phyloP scores from a whole-genome alignment of 2,888 invertebrate species.

The Sminthurides aquaticus region DNA sequence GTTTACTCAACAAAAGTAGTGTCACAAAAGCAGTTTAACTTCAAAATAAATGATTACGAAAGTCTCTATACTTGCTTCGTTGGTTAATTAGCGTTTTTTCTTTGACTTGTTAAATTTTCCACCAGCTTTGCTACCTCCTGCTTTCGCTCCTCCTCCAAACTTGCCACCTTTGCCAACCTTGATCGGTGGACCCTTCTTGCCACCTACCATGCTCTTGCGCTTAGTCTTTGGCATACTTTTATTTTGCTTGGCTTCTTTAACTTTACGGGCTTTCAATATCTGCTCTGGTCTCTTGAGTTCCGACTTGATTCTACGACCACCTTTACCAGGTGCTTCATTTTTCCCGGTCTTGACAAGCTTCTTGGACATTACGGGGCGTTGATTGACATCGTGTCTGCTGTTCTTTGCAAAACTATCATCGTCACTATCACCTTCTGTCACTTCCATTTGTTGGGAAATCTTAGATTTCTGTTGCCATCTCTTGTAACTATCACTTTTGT shows the following conservation, averaged over 20 bases:
- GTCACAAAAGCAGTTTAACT: no score
- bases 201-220: conserved; percentile 1
- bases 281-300: conserved; percentile 63
- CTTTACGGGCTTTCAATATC: conserved; percentile 63
- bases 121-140: neutral
- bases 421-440: conserved; percentile 49
- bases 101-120: no score
- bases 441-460: conserved; percentile 47
- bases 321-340: conserved; percentile 30
- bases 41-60: no score
- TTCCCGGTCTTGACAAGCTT: conserved; percentile 32
- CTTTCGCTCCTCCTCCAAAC: neutral
- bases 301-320: conserved; percentile 23
- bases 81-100: no score
- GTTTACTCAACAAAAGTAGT: no score
- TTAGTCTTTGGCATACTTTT: conserved; percentile 47
- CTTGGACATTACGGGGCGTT: conserved; percentile 33
- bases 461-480: conserved; percentile 76
- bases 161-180: conserved; percentile 13
- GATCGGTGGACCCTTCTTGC: conserved; percentile 29
- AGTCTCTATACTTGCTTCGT: no score
- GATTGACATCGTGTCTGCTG: conserved; percentile 14
- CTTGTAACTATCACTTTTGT: conserved; percentile 81
- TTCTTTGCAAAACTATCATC: conserved; percentile 24
- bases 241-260: conserved; percentile 53